phyloP scores from a whole-genome alignment of 2,888 invertebrate genomes.

The Panzeria rudis region DNA sequence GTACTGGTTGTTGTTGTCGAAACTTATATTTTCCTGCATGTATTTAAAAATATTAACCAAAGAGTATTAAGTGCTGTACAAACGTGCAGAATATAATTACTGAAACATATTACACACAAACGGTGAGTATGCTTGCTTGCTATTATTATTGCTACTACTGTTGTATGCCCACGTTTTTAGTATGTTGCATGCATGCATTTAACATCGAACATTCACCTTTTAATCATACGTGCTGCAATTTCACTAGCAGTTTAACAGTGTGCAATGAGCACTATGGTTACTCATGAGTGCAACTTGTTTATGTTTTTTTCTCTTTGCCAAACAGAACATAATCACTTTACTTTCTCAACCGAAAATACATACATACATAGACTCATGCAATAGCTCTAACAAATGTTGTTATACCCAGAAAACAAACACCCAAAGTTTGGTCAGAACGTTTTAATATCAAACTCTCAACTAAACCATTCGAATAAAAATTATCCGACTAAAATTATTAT shows the following conservation, averaged over 20 bases:
- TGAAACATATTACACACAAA: slow-evolving; percentile 29
- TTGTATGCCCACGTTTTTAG: slow-evolving; percentile 22
- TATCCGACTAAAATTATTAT: too few relatives aligned
- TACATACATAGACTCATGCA: background rate
- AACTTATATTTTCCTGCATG: background rate
- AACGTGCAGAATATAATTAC: slow-evolving; percentile 46
- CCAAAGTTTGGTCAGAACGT: background rate
- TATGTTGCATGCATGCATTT: slow-evolving; percentile 11
- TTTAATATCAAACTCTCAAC: too few relatives aligned
- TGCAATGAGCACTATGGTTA: slow-evolving; percentile 1
- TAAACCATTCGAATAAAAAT: too few relatives aligned
- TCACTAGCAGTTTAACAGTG: background rate
- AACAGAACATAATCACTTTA: slow-evolving; percentile 57
- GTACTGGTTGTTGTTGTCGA: slow-evolving; percentile 1
- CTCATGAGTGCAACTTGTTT: slow-evolving; percentile 44
- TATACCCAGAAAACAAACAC: background rate
- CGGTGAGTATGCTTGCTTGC: background rate
- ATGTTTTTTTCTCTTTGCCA: background rate
- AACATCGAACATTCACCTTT: slow-evolving; percentile 69
- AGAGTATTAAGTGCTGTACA: slow-evolving; percentile 34
- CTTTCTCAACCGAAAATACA: background rate
- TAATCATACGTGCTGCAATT: slow-evolving; percentile 47
- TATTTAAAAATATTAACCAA: slow-evolving; percentile 17
- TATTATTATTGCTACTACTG: slow-evolving; percentile 4
- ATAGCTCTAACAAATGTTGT: background rate